phyloP scores from a whole-genome alignment of 2,797 vertebrate genomes.

The Epinephelus malabaricus region DNA sequence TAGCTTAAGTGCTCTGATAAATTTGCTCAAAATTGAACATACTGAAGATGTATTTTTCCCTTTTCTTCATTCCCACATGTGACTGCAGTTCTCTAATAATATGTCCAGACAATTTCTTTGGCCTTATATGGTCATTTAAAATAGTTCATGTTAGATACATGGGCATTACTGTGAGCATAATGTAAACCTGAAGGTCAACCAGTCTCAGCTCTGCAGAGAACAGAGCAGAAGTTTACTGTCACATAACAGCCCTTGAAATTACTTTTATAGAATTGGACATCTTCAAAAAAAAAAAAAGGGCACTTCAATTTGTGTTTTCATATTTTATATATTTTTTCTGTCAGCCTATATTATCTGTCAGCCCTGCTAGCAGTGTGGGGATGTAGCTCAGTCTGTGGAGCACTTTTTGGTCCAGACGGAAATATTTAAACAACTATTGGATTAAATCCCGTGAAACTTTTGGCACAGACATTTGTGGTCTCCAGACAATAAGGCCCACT shows the following conservation, averaged over 20 bases:
- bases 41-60: constrained; percentile 47
- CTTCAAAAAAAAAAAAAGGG: not conserved
- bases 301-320: not conserved
- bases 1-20: constrained; percentile 72
- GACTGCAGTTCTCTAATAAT: constrained; percentile 37
- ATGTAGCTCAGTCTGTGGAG: too few relatives aligned
- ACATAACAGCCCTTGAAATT: not conserved
- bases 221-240: not conserved
- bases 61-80: not conserved
- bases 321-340: too few relatives aligned
- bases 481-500: not conserved
- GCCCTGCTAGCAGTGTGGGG: not conserved
- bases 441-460: not conserved
- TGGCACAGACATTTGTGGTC: not conserved
- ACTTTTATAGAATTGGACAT: not conserved
- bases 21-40: constrained; percentile 57
- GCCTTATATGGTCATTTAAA: constrained; percentile 22
- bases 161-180: not conserved
- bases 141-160: not conserved
- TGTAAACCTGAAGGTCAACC: constrained; percentile 1
- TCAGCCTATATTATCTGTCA: not conserved
- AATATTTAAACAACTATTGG: not conserved
- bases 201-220: not conserved
- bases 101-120: constrained; percentile 37
- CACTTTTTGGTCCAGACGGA: not conserved